Base-by-base conservation (phyloP, 2,888 invertebrate species). In the Cotesia congregata region DNA sequence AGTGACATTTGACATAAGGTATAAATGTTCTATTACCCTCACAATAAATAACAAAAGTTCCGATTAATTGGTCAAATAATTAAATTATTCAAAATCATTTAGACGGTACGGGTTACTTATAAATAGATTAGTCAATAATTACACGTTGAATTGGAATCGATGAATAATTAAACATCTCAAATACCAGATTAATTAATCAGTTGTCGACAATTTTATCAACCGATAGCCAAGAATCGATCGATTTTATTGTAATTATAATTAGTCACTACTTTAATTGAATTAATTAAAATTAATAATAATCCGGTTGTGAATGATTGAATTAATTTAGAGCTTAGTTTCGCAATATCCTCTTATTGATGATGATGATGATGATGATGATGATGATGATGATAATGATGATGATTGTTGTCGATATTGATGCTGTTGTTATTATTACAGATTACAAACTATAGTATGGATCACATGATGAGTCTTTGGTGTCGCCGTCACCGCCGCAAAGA, bases 401-500 rank as follows among this genome's bases (percentile, higher is more conserved):
- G 30, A 30, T 30, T 30, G 30, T 30, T 30, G 30, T 30, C 30
- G 30, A 30, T 30, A 30, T 30, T 30, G 30, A 30, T 30, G 30
- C 3, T 30, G 30, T 30, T 30, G 30, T 30, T 30, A 30, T 30
- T 62, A 62, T 61, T 61, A n/a, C 39, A 72, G 64, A 41, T 30
- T 38, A 72, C 6, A 62, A 20, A 20, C n/a, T 62, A 72, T 65
- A 72, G 39, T 40, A 72, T 62, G 64, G 41, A 72, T 65, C 61
- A 65, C 59, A 62, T 20, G 50, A 50, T 50, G 50, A 60, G 68
- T 72, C 68, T 76, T 70, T 69, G 64, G 70, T 77, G 77, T 64
- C 72, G 73, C 70, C 69, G 73, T 68, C 59, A 72, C 59, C 65
- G 65, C 69, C 77, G 59, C 67, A 67, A 73, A 38, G 73, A 67